These are phyloP conservation scores for Notarius lentiginosus DNA, from an alignment of 2,113 vertebrate species.

Conservation along the genomic window DNA sequence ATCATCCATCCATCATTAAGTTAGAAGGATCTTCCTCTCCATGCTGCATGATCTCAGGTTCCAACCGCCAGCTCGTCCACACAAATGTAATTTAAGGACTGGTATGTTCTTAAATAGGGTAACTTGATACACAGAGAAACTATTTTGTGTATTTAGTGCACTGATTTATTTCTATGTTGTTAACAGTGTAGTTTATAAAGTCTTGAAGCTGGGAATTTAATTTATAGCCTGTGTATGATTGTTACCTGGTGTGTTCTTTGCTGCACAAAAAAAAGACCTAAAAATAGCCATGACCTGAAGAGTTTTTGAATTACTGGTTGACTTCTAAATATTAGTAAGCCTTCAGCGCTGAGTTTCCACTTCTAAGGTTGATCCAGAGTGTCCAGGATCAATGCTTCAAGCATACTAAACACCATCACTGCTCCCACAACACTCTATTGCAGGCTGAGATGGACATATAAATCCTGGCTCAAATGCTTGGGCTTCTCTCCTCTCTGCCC, in stretches of 20 bases:
- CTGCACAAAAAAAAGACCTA: background rate
- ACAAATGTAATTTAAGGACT: background rate
- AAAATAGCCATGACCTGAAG: background rate
- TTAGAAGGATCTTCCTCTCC: background rate
- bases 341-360: background rate
- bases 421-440: background rate
- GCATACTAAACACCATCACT: background rate
- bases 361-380: background rate
- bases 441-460: constrained; percentile 1
- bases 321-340: background rate
- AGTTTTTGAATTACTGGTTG: background rate
- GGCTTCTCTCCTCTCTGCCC: constrained; percentile 1
- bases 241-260: background rate
- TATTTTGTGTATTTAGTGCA: background rate
- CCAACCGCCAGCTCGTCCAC: background rate
- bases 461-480: constrained; percentile 15
- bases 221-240: background rate
- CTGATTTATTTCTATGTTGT: background rate
- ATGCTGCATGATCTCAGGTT: background rate
- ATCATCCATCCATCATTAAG: background rate
- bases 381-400: background rate
- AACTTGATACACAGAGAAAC: background rate
- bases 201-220: background rate
- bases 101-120: background rate
- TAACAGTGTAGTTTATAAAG: background rate